A percentile compares a stretch with the other conserved stretches of the same genome.
These are phyloP conservation scores for Ataeniobius toweri DNA, from an alignment of 2,797 vertebrate species.

Conservation along the genomic window DNA sequence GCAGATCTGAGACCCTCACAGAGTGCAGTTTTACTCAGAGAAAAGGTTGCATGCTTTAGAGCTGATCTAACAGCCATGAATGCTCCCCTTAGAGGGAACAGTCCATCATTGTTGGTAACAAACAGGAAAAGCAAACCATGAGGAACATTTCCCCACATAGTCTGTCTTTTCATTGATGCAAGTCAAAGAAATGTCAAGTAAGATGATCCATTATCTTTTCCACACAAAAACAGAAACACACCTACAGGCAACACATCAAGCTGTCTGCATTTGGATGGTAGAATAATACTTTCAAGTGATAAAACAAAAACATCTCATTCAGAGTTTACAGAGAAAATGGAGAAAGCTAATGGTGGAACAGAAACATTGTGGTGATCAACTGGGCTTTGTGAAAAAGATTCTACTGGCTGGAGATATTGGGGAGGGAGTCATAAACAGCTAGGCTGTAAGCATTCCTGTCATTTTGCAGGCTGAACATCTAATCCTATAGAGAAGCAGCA, in stretches of 20 bases:
- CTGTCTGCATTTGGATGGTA: not conserved
- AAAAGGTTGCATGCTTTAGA: constrained; percentile 43
- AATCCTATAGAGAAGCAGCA: constrained; percentile 54
- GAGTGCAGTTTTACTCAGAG: constrained; percentile 26
- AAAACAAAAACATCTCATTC: not conserved
- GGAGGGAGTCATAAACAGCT: constrained; percentile 51
- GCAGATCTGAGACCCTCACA: constrained; percentile 28
- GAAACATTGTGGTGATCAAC: not conserved
- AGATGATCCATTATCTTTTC: constrained; percentile 71
- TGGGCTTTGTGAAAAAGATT: not conserved
- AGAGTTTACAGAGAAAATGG: not conserved
- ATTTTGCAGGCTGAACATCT: constrained; percentile 61
- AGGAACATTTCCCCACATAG: constrained; percentile 50
- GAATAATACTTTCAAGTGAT: not conserved
- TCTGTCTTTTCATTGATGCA: constrained; percentile 75
- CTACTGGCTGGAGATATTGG: constrained; percentile 24
- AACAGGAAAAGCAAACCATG: constrained; percentile 51
- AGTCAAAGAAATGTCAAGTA: constrained; percentile 52
- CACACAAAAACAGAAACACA: constrained; percentile 63
- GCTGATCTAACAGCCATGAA: constrained; percentile 44
- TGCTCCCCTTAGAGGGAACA: constrained; percentile 50
- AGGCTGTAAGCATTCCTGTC: constrained; percentile 56
- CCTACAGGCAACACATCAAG: not conserved
- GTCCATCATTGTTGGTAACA: constrained; percentile 65
- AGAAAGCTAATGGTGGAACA: too few relatives aligned